Evolutionary conservation across 2,797 vertebrate genomes (phyloP), one percentile per base, ranked within the genome.

Genomic region (Schizothorax lantsangensis): DNA sequence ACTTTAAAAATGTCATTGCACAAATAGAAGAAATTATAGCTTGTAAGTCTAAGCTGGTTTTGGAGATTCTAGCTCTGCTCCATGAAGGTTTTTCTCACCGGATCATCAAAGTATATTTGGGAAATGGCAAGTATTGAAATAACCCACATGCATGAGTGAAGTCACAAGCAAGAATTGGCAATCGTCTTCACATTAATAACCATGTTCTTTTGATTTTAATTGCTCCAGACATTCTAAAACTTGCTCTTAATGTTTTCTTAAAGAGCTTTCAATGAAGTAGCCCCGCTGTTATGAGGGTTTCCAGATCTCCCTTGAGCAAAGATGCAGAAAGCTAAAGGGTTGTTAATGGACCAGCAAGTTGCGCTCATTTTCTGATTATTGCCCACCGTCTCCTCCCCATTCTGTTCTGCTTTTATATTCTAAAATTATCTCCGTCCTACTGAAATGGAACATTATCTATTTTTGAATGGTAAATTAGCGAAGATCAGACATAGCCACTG

Each of bases 331-430:
- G 75, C 87, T 75, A 84, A 77, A 87, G 74, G 84, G 86, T 84
- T 87, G 86, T 89, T 88, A 90, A 91, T 90, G 88, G 85, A 87
- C 81, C 79, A 81, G 75, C 26, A 80, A 88, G 84, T 78, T 77
- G 80, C 81, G 59, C 83, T 91, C 88, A 88, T 91, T 90, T 88
- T 91, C 91, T 89, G 88, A 91, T 91, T 86, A 85, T 49, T 79
- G 52, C 79, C 43, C 85, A 38, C 69, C 86, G n/a, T 86, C 85
- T 83, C 88, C 85, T 86, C 79, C 78, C 84, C 68, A 47, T 33
- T 88, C 66, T 81, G 79, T 77, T 71, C 73, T 68, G 82, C 84
- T 80, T 84, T 72, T 89, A 82, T 89, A 49, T 80, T 82, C 86
- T 86, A 83, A 88, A 90, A 90, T 91, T 49, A 89, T 88, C 88